A percentile compares a stretch with the other conserved stretches of the same genome.
Evolutionary conservation across 2,888 invertebrate species (phyloP).

Genomic region (Encarsia formosa): DNA sequence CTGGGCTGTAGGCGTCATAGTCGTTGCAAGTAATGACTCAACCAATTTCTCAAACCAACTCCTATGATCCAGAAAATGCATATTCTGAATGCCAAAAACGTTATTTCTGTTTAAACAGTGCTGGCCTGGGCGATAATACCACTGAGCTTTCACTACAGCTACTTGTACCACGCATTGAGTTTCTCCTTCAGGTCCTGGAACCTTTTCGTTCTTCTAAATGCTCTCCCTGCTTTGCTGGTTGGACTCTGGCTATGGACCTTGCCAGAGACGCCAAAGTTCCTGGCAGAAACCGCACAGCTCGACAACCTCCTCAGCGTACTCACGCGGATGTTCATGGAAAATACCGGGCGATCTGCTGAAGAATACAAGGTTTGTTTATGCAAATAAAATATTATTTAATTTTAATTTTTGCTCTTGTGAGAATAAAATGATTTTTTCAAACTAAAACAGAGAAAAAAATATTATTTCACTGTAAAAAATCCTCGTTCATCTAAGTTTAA

Average conservation of each 20-base stretch:
- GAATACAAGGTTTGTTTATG: conserved; percentile 40
- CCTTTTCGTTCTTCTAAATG: conserved; percentile 71
- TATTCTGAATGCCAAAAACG: background rate
- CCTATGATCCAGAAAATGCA: background rate
- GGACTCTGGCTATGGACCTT: conserved; percentile 65
- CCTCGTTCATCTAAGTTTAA: no score
- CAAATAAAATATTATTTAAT: no score
- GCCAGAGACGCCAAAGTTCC: conserved; percentile 78
- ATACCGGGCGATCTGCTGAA: conserved; percentile 56
- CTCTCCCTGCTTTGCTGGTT: conserved; percentile 63
- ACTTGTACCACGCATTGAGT: conserved; percentile 35
- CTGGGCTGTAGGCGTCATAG: conserved; percentile 73
- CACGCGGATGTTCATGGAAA: conserved; percentile 63
- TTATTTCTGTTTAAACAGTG: conserved; percentile 50
- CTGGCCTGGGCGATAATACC: conserved; percentile 76
- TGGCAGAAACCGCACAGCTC: conserved; percentile 71
- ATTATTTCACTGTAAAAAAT: no score
- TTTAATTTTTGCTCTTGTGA: no score
- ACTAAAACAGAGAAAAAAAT: no score
- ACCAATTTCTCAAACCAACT: background rate
- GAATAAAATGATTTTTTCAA: no score
- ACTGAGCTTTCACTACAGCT: conserved; percentile 58
- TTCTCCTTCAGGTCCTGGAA: conserved; percentile 76
- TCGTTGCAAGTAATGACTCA: conserved; percentile 63
- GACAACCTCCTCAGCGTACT: conserved; percentile 66